These are phyloP conservation scores for Abrostola triplasia DNA, from an alignment of 2,888 invertebrate species.

Conservation along the genomic window DNA sequence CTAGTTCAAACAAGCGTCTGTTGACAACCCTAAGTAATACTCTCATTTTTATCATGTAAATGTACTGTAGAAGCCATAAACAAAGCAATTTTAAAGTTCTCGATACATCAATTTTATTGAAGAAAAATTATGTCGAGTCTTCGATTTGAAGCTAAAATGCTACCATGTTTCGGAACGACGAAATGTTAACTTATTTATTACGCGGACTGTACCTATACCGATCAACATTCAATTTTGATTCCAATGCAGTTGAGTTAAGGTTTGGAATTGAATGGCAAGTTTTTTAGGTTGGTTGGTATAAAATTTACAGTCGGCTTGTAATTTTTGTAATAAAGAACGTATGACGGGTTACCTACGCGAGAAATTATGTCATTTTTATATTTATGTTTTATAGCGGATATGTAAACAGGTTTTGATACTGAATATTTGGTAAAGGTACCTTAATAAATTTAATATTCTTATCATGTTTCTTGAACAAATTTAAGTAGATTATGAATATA, in stretches of 20 bases:
- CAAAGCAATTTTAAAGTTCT: slow-evolving; percentile 14
- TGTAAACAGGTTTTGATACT: slow-evolving; percentile 9
- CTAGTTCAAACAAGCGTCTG: not conserved
- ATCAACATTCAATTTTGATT: slow-evolving; percentile 5
- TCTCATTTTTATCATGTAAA: not conserved
- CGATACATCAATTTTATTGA: slow-evolving; percentile 17
- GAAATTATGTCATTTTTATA: slow-evolving; percentile 32
- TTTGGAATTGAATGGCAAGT: slow-evolving; percentile 1
- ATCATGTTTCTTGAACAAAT: too few relatives aligned
- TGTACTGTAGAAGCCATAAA: slow-evolving; percentile 6
- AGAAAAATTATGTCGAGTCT: slow-evolving; percentile 14
- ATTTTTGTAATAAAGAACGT: slow-evolving; percentile 31
- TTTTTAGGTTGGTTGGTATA: slow-evolving; percentile 10
- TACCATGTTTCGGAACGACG: slow-evolving; percentile 15
- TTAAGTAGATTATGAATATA: too few relatives aligned
- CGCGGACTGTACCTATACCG: slow-evolving; percentile 4
- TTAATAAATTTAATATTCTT: not conserved
- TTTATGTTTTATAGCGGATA: slow-evolving; percentile 27
- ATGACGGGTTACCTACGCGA: slow-evolving; percentile 10
- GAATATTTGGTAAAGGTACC: not conserved
- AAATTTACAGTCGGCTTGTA: slow-evolving; percentile 22
- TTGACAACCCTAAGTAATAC: not conserved
- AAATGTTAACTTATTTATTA: slow-evolving; percentile 30
- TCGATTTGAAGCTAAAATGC: slow-evolving; percentile 17
- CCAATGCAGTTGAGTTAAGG: not conserved